A percentile compares a stretch with the other conserved stretches of the same genome.
Evolutionary conservation across 2,888 invertebrate species (phyloP).

Genomic region (Trichopoda pennipes): DNA sequence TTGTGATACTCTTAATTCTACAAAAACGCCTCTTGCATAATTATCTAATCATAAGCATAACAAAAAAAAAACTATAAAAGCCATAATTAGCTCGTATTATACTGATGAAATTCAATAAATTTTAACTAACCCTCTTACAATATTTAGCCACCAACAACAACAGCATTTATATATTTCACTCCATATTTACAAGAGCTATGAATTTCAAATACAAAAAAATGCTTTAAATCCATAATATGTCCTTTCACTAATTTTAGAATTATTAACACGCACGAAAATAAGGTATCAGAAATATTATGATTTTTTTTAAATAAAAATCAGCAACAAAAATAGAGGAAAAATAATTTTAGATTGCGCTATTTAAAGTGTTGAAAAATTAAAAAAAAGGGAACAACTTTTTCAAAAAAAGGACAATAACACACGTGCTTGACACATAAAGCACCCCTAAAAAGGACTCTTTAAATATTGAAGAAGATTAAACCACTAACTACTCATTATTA

Average conservation of each 20-base stretch:
- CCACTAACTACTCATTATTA: not conserved
- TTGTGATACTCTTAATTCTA: not conserved
- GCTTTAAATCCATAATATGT: constrained; percentile 16
- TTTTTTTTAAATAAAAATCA: not conserved
- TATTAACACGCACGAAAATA: constrained; percentile 14
- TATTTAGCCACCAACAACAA: not conserved
- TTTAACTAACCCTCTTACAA: constrained; percentile 20
- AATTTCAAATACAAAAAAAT: constrained; percentile 16
- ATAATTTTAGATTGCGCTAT: not conserved
- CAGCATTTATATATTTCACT: not conserved
- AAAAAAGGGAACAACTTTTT: not conserved
- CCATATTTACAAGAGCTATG: not conserved
- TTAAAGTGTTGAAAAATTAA: not conserved
- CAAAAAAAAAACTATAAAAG: not conserved
- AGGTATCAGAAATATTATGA: no score
- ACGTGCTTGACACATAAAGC: not conserved
- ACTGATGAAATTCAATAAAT: constrained; percentile 1
- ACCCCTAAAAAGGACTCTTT: constrained; percentile 19
- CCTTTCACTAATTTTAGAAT: constrained; percentile 33
- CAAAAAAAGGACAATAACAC: not conserved
- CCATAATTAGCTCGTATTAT: not conserved
- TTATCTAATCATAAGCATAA: not conserved
- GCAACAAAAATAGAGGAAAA: not conserved
- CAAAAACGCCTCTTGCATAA: not conserved
- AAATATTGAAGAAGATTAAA: constrained; percentile 2